phyloP scores from a whole-genome alignment of 2,888 invertebrate genomes.

The Orthonevra nobilis region DNA sequence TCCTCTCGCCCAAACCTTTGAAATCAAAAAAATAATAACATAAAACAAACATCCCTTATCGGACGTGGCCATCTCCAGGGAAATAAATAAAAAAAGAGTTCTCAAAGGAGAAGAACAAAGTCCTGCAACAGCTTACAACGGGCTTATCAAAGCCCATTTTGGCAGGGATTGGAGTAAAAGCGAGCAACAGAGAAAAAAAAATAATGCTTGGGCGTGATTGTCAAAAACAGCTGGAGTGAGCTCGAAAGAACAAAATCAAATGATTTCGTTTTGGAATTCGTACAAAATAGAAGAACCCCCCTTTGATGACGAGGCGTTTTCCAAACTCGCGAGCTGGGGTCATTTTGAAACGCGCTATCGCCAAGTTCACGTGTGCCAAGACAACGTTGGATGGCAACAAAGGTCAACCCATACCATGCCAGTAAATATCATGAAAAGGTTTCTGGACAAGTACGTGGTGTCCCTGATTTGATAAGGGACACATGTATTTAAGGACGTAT shows the following conservation, averaged over 20 bases:
- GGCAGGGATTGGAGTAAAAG: neutral
- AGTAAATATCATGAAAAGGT: neutral
- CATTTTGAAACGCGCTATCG: constrained; percentile 1
- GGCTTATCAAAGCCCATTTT: constrained; percentile 22
- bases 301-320: constrained; percentile 20
- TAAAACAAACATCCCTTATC: constrained; percentile 7
- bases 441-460: constrained; percentile 15
- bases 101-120: neutral
- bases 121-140: constrained; percentile 24
- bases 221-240: neutral
- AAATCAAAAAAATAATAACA: neutral
- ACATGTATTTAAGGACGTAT: constrained; percentile 13
- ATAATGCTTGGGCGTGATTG: constrained; percentile 36
- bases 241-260: neutral
- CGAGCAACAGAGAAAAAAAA: neutral
- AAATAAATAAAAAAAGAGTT: constrained; percentile 22
- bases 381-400: constrained; percentile 8
- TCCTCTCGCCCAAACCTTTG: neutral
- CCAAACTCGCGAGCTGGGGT: neutral
- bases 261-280: constrained; percentile 11
- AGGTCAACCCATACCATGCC: neutral
- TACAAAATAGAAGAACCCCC: neutral
- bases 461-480: constrained; percentile 15
- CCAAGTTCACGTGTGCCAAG: constrained; percentile 7
- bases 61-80: constrained; percentile 35